phyloP scores from a whole-genome alignment of 2,888 invertebrate species.

The Dastarcus helophoroides region DNA sequence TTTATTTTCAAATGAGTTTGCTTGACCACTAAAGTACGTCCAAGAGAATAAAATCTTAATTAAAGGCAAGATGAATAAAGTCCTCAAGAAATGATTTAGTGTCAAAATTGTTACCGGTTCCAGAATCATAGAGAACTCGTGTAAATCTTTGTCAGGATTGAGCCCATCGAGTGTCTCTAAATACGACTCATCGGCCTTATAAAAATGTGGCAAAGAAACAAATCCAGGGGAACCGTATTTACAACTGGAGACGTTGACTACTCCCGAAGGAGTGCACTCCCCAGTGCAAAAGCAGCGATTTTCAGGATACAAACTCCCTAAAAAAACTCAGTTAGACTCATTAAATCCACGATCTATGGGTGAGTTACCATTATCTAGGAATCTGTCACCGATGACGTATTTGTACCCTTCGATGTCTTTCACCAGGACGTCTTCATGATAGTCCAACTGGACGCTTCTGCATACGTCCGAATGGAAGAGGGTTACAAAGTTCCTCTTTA shows the following conservation, averaged over 20 bases:
- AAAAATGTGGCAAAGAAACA: slow-evolving; percentile 72
- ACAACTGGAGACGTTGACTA: slow-evolving; percentile 64
- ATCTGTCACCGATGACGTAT: slow-evolving; percentile 49
- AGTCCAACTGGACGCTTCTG: slow-evolving; percentile 53
- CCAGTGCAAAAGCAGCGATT: slow-evolving; percentile 64
- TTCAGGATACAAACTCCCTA: slow-evolving; percentile 45
- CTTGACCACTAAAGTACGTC: too few species aligned
- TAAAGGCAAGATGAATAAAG: too few species aligned
- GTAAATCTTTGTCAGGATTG: slow-evolving; percentile 51
- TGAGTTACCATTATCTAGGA: slow-evolving; percentile 61
- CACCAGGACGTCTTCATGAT: slow-evolving; percentile 42
- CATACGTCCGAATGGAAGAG: slow-evolving; percentile 70
- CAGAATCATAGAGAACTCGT: slow-evolving; percentile 62
- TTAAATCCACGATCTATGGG: too few species aligned
- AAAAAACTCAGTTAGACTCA: too few species aligned
- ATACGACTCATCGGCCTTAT: slow-evolving; percentile 57
- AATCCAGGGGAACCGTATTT: slow-evolving; percentile 69
- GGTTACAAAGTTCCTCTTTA: slow-evolving; percentile 45
- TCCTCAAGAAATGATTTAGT: too few species aligned
- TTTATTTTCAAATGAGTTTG: too few species aligned
- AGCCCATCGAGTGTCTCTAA: slow-evolving; percentile 53
- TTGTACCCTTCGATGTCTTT: slow-evolving; percentile 54
- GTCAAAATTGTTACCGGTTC: slow-evolving; percentile 57
- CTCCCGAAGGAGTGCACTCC: slow-evolving; percentile 58
- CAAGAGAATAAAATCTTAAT: too few species aligned